A percentile compares a stretch with the other conserved stretches of the same genome.
These are phyloP conservation scores for Stigmatopora argus DNA, from an alignment of 2,113 vertebrate species.

Conservation along the genomic window DNA sequence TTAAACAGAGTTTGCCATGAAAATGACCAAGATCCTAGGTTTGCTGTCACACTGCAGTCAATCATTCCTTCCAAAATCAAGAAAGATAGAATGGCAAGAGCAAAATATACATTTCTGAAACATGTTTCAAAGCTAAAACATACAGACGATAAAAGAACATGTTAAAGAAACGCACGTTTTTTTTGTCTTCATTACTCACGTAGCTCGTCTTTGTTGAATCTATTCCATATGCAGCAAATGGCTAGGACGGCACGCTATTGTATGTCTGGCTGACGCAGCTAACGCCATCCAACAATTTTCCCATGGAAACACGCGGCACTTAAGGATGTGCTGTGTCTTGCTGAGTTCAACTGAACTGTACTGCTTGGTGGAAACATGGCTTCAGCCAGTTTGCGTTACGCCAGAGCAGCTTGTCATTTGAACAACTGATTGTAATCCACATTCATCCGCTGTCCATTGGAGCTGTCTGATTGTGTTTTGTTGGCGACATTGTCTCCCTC, in stretches of 20 bases:
- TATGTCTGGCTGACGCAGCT: neutral
- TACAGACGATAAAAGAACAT: neutral
- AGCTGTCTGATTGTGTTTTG: conserved; percentile 14
- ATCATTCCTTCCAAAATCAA: neutral
- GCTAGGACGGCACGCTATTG: neutral
- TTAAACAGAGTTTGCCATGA: neutral
- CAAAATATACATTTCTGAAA: neutral
- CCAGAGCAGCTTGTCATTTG: conserved; percentile 15
- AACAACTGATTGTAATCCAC: conserved; percentile 6
- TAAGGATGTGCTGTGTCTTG: neutral
- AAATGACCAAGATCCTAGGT: neutral
- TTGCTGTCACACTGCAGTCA: neutral
- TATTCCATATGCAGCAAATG: neutral
- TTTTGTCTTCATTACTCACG: neutral
- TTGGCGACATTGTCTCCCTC: conserved; percentile 2
- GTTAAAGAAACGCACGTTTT: neutral
- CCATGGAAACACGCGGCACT: neutral
- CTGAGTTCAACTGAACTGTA: conserved; percentile 1
- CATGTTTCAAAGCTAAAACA: neutral
- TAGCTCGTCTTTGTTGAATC: neutral
- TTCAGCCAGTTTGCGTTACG: conserved; percentile 31
- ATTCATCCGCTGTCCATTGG: conserved; percentile 18
- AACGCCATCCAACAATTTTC: neutral
- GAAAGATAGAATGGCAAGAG: neutral
- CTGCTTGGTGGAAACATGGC: conserved; percentile 5